Percentiles rank a stretch among this genome's conserved stretches.
phyloP scores from a whole-genome alignment of 2,888 invertebrate species.

The Abscondita cerata region DNA sequence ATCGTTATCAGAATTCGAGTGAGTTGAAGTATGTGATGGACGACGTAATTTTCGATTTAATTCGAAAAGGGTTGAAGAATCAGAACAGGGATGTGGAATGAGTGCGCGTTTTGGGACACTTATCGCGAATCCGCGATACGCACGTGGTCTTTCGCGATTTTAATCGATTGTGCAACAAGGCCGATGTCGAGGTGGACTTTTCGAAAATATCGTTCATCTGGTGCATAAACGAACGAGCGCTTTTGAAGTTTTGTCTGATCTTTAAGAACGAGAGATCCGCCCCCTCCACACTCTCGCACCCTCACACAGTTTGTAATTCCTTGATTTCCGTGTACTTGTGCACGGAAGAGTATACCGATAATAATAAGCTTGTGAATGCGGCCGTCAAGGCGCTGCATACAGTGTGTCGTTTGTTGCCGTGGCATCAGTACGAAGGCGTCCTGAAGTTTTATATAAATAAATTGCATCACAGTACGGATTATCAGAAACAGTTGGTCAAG shows the following conservation, averaged over 20 bases:
- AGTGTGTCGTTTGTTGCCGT: conserved; percentile 80
- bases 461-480: conserved; percentile 73
- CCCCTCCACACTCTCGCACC: too few species aligned
- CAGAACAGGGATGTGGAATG: conserved; percentile 78
- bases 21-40: conserved; percentile 75
- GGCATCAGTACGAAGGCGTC: conserved; percentile 87
- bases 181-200: conserved; percentile 89
- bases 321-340: conserved; percentile 81
- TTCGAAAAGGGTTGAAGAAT: conserved; percentile 75
- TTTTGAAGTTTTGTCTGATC: conserved; percentile 75
- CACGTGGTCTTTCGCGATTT: conserved; percentile 78
- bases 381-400: conserved; percentile 82
- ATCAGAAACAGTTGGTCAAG: conserved; percentile 84
- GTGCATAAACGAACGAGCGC: conserved; percentile 84
- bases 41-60: conserved; percentile 74
- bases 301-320: conserved; percentile 75
- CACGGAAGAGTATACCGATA: conserved; percentile 75
- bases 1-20: conserved; percentile 61
- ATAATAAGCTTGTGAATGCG: conserved; percentile 83
- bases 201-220: conserved; percentile 89
- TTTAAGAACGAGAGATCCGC: conserved; percentile 67
- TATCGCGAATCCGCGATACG: conserved; percentile 72
- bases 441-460: conserved; percentile 81
- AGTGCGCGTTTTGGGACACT: conserved; percentile 81
- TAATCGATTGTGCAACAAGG: conserved; percentile 69